Conservation (phyloP, 2,888 invertebrate species). For the Agriotes lineatus region DNA sequence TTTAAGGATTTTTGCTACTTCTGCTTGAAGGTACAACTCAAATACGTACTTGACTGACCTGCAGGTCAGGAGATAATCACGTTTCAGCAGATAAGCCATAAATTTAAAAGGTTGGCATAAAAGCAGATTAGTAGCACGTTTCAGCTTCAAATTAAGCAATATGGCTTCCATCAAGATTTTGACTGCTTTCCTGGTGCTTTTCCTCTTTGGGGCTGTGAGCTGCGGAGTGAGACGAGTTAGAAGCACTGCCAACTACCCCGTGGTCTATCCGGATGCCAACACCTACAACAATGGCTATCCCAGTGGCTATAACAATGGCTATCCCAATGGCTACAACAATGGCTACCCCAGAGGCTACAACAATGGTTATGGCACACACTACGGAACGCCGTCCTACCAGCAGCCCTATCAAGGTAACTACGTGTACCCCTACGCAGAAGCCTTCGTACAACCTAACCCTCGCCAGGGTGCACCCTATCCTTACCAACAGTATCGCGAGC, state of each 20-base stretch:
- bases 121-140: neutral
- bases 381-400: too few relatives aligned
- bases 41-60: constrained; percentile 4
- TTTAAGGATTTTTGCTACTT: too few relatives aligned
- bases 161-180: neutral
- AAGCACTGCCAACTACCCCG: too few relatives aligned
- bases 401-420: too few relatives aligned
- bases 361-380: too few relatives aligned
- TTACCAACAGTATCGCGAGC: neutral
- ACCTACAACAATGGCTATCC: too few relatives aligned
- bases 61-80: constrained; percentile 16
- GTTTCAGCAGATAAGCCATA: neutral
- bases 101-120: constrained; percentile 7
- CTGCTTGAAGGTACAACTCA: neutral
- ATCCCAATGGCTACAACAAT: too few relatives aligned
- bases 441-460: neutral
- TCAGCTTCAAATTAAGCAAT: neutral
- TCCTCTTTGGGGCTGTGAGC: neutral
- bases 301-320: too few relatives aligned
- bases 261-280: too few relatives aligned
- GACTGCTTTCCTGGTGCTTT: neutral
- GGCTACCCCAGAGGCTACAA: too few relatives aligned
- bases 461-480: neutral
- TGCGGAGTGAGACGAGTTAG: too few relatives aligned
- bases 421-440: too few relatives aligned